Base-by-base conservation (phyloP, 2,797 vertebrate genomes). In the Borostomias antarcticus region DNA sequence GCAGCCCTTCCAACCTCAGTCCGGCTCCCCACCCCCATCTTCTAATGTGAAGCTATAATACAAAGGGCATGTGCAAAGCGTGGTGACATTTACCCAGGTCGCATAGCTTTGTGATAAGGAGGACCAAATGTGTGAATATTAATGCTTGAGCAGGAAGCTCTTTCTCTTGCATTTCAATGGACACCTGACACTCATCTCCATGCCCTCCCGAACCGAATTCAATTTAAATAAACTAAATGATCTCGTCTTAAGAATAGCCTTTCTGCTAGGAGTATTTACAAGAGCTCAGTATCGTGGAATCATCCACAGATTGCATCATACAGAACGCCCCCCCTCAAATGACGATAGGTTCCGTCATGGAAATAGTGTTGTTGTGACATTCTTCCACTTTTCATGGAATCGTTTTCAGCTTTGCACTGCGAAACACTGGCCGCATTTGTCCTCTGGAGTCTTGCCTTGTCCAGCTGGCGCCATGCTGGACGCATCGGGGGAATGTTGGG, bases 241-340 rank as follows among this genome's bases (percentile, higher is more conserved):
- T 94, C 94, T 90, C 91, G 91, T 93, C 92, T 45, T 45, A 15
- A 93, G 91, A 94, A 94, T 94, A 93, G 94, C 94, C 94, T 94
- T 94, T 95, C 92, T 94, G 94, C 91, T 92, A 92, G 91, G 92
- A 93, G 93, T 95, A 94, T 94, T 94, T 95, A 94, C 91, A 90
- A 89, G 91, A 91, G 91, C 92, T 94, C 91, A 45, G 40, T 45
- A 15, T 45, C 13, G 93, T 94, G 48, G 48, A 23, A 21, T 8
- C 48, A 25, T 10, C 10, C 48, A n/a, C n/a, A n/a, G n/a, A n/a
- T n/a, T n/a, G n/a, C n/a, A 21, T 51, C 48, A 11, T 25, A 51
- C 93, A 94, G 91, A 89, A 93, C 91, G 88, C 26, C 69, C 26
- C 62, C 3, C 26, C 23, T 8, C 25, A 25, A 35, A 21, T 30